Conservation (phyloP, 1,140 invertebrate species). For the Drosophila nasuta region DNA sequence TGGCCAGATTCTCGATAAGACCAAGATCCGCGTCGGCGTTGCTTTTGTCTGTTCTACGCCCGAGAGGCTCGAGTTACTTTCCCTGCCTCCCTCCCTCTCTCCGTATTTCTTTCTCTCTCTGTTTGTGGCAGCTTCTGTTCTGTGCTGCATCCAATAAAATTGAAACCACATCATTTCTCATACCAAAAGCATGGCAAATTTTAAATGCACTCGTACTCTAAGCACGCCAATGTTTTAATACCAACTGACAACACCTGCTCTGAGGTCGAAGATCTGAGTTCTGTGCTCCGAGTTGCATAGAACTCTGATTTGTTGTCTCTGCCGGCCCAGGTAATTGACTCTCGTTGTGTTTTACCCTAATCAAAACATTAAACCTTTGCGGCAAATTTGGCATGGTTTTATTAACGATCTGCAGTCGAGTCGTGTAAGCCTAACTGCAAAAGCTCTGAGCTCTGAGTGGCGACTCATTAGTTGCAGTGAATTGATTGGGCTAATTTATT, state of each 20-base stretch:
- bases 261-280: neutral
- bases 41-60: conserved; percentile 14
- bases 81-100: neutral
- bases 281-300: conserved; percentile 21
- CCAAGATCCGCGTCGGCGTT: conserved; percentile 36
- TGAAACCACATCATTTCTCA: conserved; percentile 40
- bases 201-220: conserved; percentile 59
- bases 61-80: conserved; percentile 4
- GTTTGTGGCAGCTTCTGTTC: conserved; percentile 43
- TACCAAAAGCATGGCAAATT: conserved; percentile 69
- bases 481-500: conserved; percentile 51
- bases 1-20: conserved; percentile 47
- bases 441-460: conserved; percentile 15
- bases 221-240: conserved; percentile 43
- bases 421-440: conserved; percentile 40
- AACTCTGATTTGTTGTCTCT: conserved; percentile 17
- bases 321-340: conserved; percentile 36
- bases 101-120: no score
- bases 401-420: conserved; percentile 51
- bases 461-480: conserved; percentile 39
- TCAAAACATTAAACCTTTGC: conserved; percentile 78
- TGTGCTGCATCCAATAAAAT: conserved; percentile 45
- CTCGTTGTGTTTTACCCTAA: conserved; percentile 49
- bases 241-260: conserved; percentile 53
- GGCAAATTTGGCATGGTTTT: conserved; percentile 69